Conservation (phyloP, 2,113 vertebrate species). For the Gallinago paraguaiae region DNA sequence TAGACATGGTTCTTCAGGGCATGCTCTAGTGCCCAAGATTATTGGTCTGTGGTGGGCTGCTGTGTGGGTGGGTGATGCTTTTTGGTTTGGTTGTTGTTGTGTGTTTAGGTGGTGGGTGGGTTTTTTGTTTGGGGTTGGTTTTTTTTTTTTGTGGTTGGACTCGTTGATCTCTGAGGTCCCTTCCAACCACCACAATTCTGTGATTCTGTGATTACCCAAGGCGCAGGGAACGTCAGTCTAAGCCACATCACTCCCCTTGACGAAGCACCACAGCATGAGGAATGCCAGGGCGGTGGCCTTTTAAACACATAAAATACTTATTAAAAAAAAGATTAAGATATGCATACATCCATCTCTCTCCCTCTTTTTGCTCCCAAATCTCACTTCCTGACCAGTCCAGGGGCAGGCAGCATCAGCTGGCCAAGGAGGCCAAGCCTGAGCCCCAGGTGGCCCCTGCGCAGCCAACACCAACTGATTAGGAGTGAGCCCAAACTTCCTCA, state of each 20-base stretch:
- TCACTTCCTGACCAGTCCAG: background rate
- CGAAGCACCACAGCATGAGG: background rate
- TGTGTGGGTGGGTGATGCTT: no score
- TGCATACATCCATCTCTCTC: background rate
- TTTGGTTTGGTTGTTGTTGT: no score
- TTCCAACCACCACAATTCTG: no score
- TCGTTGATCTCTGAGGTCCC: no score
- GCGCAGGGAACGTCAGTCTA: background rate
- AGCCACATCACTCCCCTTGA: background rate
- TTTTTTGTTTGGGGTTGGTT: no score
- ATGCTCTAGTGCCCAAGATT: no score
- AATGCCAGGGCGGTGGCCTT: background rate
- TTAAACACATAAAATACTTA: background rate
- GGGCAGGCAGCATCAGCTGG: rapidly evolving
- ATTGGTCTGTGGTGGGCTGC: no score
- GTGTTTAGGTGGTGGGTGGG: no score
- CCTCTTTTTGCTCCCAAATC: background rate
- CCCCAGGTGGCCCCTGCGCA: rapidly evolving
- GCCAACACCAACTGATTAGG: background rate
- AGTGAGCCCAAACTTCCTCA: constrained; percentile 28
- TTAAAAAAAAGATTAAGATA: background rate
- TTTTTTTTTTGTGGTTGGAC: no score
- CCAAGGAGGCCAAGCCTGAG: background rate
- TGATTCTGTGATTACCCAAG: background rate
- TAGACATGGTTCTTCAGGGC: no score